Evolutionary conservation across 2,113 vertebrate species (phyloP).

Genomic region (Echinops telfairi): DNA sequence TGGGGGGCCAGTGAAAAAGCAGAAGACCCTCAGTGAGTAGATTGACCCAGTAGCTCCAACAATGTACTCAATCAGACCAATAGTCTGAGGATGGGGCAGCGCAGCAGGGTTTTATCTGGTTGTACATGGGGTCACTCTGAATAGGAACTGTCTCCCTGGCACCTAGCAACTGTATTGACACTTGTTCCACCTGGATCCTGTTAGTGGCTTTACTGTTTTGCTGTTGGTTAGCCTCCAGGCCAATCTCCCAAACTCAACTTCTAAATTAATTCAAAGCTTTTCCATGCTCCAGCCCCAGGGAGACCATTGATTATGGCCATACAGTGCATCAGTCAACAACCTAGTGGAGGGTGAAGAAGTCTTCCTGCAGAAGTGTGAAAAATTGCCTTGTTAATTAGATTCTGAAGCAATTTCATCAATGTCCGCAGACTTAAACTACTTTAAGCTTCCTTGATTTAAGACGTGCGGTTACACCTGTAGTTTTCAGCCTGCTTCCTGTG

Average conservation of each 20-base stretch:
- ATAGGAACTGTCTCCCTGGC: too few relatives aligned
- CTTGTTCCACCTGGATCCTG: constrained; percentile 60
- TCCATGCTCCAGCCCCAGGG: background rate
- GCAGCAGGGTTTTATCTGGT: too few relatives aligned
- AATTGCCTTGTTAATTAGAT: background rate
- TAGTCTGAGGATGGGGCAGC: background rate
- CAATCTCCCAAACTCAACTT: constrained; percentile 37
- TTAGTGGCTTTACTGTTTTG: constrained; percentile 53
- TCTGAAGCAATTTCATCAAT: constrained; percentile 1
- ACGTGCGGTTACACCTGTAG: background rate
- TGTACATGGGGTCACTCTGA: too few relatives aligned
- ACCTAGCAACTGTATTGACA: too few relatives aligned
- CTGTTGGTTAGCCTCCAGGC: constrained; percentile 24
- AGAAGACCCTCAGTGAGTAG: background rate
- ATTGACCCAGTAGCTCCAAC: background rate
- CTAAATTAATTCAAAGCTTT: constrained; percentile 36
- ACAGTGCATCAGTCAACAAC: background rate
- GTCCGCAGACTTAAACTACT: background rate
- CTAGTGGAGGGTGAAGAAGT: background rate
- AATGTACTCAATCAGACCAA: background rate
- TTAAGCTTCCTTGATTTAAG: background rate
- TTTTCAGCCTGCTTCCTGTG: background rate
- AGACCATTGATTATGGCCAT: background rate
- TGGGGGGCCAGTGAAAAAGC: too few relatives aligned
- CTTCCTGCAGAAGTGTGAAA: background rate